phyloP scores from a whole-genome alignment of 2,113 vertebrate species.

The Apodemus sylvaticus region DNA sequence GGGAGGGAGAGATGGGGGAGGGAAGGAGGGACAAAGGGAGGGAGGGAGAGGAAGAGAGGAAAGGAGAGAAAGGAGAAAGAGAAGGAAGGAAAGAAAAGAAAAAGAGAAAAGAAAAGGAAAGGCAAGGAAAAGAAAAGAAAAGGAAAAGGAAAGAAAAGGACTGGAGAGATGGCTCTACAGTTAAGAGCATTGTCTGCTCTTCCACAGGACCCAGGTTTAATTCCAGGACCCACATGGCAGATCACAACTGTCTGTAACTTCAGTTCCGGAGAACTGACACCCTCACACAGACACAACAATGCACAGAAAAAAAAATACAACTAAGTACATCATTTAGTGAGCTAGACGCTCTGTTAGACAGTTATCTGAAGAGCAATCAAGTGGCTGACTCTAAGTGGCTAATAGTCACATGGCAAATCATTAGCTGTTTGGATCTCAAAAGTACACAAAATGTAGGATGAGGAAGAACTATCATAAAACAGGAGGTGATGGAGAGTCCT shows the following conservation, averaged over 20 bases:
- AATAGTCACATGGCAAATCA: neutral
- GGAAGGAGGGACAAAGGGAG: neutral
- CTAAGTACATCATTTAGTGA: neutral
- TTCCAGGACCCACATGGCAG: neutral
- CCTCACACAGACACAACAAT: neutral
- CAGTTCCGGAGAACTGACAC: neutral
- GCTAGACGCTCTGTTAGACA: neutral
- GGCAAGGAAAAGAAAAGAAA: neutral
- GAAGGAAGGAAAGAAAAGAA: neutral
- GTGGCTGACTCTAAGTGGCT: neutral
- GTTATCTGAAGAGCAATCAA: constrained; percentile 18
- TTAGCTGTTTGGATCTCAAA: constrained; percentile 39
- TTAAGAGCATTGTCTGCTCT: neutral
- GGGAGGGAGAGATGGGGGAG: neutral
- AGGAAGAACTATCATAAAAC: neutral
- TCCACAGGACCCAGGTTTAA: neutral
- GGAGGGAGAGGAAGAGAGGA: neutral
- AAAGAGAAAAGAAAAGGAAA: neutral
- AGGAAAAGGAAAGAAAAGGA: no score
- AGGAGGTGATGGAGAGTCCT: constrained; percentile 13
- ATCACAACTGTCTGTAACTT: neutral
- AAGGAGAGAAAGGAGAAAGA: no score
- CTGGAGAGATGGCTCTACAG: neutral
- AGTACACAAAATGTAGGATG: neutral
- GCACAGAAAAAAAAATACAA: neutral